Percentiles rank a stretch among this genome's conserved stretches.
phyloP scores from a whole-genome alignment of 2,113 vertebrate species.

The Callipepla squamata region DNA sequence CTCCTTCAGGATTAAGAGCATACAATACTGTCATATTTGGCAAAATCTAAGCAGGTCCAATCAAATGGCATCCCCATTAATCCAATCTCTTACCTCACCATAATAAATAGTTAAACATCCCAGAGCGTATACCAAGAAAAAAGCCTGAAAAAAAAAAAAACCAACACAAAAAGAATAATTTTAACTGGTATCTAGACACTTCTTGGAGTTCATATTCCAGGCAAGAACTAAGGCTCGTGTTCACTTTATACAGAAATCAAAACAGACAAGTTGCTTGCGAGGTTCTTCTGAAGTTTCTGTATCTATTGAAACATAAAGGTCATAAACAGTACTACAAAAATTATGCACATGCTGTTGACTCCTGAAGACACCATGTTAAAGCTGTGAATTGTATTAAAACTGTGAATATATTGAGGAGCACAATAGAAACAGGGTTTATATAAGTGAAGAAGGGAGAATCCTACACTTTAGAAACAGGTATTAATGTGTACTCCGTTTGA shows the following conservation, averaged over 20 bases:
- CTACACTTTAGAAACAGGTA: not conserved
- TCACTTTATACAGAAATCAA: not conserved
- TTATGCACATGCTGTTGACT: not conserved
- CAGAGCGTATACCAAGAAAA: constrained; percentile 93
- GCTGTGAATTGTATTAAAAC: not conserved
- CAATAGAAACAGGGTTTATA: not conserved
- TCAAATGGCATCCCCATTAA: not conserved
- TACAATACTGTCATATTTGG: not conserved
- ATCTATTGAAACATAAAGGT: too few relatives aligned
- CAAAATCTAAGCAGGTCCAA: not conserved
- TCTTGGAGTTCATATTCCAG: not conserved
- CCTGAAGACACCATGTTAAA: not conserved
- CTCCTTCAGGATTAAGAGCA: not conserved
- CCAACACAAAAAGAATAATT: not conserved
- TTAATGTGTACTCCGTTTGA: not conserved
- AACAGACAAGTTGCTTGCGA: not conserved
- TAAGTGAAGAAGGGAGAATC: not conserved
- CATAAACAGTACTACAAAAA: not conserved
- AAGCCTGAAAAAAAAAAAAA: constrained; percentile 81
- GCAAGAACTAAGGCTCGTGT: not conserved
- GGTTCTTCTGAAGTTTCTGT: not conserved
- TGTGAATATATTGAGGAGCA: not conserved
- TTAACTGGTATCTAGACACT: not conserved
- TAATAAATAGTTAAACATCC: constrained; percentile 89
- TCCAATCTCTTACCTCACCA: constrained; percentile 80